Conservation (phyloP, 1,140 invertebrate genomes). For the Cydia strobilella region DNA sequence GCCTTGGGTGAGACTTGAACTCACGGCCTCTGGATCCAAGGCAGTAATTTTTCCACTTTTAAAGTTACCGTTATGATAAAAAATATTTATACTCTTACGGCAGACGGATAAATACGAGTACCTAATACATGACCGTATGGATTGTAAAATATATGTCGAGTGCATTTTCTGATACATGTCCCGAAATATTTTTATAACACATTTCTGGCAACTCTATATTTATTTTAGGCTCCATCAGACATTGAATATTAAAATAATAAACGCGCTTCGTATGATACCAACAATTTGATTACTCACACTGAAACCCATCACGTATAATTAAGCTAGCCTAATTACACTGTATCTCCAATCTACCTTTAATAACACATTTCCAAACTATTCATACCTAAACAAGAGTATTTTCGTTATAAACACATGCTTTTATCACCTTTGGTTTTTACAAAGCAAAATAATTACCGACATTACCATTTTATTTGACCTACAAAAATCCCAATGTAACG, state of each 20-base stretch:
- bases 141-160: neutral
- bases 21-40: too few species aligned
- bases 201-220: too few species aligned
- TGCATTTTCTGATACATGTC: neutral
- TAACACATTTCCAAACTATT: neutral
- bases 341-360: slow-evolving; percentile 24
- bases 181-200: neutral
- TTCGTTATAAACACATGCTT: neutral
- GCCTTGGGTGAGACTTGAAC: too few species aligned
- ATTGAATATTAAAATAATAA: too few species aligned
- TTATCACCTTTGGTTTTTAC: neutral
- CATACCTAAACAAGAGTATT: neutral
- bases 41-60: too few species aligned
- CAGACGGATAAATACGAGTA: neutral
- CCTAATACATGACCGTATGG: neutral
- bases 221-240: too few species aligned
- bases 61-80: neutral
- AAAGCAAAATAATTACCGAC: neutral
- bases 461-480: slow-evolving; percentile 26
- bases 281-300: neutral
- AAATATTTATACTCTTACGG: neutral
- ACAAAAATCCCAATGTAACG: slow-evolving; percentile 23
- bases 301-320: slow-evolving; percentile 2
- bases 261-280: neutral
- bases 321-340: neutral